These are phyloP conservation scores for Leptopilina myrica DNA, from an alignment of 2,888 invertebrate genomes.

Conservation along the genomic window DNA sequence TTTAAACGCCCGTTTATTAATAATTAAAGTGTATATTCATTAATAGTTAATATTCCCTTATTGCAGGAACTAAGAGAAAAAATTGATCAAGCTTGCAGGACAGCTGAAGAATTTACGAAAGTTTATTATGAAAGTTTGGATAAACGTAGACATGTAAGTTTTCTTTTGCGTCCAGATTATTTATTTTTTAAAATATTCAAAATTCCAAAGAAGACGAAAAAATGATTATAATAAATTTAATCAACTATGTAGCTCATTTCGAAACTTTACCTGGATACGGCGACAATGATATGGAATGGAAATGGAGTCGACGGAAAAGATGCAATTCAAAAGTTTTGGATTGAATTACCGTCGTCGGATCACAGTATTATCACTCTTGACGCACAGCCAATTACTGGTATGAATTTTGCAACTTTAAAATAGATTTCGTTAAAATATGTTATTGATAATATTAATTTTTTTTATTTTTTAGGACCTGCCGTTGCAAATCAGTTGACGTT, in stretches of 20 bases:
- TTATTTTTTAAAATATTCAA: too few species aligned
- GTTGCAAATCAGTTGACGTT: slow-evolving; percentile 89
- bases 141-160: slow-evolving; percentile 87
- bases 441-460: background rate
- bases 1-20: too few species aligned
- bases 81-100: slow-evolving; percentile 88
- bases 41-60: too few species aligned
- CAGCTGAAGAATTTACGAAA: slow-evolving; percentile 92
- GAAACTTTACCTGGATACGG: slow-evolving; percentile 89
- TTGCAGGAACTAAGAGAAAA: slow-evolving; percentile 81
- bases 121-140: slow-evolving; percentile 93
- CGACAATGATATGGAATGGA: slow-evolving; percentile 95
- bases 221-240: background rate
- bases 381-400: slow-evolving; percentile 89
- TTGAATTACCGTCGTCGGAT: slow-evolving; percentile 88
- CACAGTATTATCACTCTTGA: slow-evolving; percentile 89
- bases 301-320: slow-evolving; percentile 89
- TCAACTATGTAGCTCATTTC: slow-evolving; percentile 81
- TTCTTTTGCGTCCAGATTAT: background rate
- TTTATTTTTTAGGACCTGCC: slow-evolving; percentile 80
- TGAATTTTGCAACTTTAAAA: background rate
- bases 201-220: background rate
- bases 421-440: background rate
- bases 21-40: too few species aligned
- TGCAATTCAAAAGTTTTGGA: slow-evolving; percentile 90